A percentile compares a stretch with the other conserved stretches of the same genome.
phyloP scores from a whole-genome alignment of 1,140 invertebrate genomes.

The Megalonaias nervosa region DNA sequence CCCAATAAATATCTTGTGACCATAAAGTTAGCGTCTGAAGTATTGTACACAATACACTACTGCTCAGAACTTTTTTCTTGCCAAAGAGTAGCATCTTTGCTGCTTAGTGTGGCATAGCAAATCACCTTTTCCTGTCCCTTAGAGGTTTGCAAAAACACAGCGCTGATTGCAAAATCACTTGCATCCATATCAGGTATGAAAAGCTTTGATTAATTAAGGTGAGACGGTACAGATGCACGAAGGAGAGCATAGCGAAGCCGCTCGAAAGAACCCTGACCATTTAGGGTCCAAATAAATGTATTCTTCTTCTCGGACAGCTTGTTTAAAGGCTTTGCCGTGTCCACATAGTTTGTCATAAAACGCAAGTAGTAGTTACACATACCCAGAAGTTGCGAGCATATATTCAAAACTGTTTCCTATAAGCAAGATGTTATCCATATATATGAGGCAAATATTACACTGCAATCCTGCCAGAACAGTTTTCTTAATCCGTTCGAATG shows the following conservation, averaged over 20 bases:
- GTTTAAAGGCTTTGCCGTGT: conserved; percentile 12
- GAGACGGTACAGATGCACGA: conserved; percentile 19
- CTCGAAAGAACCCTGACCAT: conserved; percentile 18
- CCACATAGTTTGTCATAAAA: conserved; percentile 6
- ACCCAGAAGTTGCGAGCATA: conserved; percentile 29
- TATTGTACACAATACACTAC: conserved; percentile 28
- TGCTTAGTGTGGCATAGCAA: conserved; percentile 5
- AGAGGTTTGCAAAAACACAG: no score
- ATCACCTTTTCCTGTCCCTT: no score
- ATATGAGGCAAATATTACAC: not conserved
- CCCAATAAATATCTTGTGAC: conserved; percentile 34
- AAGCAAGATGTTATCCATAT: not conserved
- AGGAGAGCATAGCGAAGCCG: conserved; percentile 17
- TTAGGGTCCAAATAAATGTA: conserved; percentile 7
- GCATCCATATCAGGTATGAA: conserved; percentile 72
- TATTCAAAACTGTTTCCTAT: not conserved
- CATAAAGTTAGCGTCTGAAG: conserved; percentile 39
- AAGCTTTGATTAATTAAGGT: conserved; percentile 54
- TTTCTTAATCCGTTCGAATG: conserved; percentile 22
- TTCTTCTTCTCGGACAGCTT: conserved; percentile 10
- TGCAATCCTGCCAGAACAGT: conserved; percentile 5
- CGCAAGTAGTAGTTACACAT: conserved; percentile 16
- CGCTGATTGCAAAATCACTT: conserved; percentile 65
- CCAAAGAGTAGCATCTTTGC: conserved; percentile 36
- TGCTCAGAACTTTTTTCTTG: conserved; percentile 28